A percentile compares a stretch with the other conserved stretches of the same genome.
Conservation (phyloP, 2,113 vertebrate genomes). For the Stigmatopora nigra region DNA sequence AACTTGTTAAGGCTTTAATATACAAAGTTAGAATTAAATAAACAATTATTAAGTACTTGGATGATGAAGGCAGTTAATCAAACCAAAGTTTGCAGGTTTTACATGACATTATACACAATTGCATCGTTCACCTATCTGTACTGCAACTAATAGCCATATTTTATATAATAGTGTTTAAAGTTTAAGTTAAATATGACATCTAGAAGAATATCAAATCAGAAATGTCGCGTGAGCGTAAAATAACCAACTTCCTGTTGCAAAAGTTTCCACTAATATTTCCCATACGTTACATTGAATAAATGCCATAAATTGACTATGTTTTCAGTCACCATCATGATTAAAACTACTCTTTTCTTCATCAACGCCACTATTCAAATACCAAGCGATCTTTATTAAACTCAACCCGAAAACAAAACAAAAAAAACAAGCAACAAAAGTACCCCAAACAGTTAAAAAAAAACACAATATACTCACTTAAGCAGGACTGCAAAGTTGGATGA, state of each 20-base stretch:
- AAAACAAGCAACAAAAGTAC: neutral
- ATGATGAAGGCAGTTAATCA: no score
- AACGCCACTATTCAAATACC: neutral
- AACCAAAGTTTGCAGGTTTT: neutral
- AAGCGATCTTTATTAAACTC: neutral
- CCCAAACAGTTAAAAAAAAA: neutral
- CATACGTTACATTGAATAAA: neutral
- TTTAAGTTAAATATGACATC: neutral
- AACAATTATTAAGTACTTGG: neutral
- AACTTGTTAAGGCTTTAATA: no score
- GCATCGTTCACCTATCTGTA: neutral
- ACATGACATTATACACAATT: neutral
- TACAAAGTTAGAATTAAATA: no score
- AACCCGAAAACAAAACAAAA: neutral
- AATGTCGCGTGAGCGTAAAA: neutral
- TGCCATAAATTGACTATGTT: neutral
- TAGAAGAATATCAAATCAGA: no score
- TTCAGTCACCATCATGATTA: neutral
- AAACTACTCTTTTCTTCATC: neutral
- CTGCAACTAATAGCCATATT: neutral
- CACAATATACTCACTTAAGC: slow-evolving; percentile 56
- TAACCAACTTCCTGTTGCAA: neutral
- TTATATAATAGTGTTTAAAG: neutral
- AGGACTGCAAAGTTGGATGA: slow-evolving; percentile 46
- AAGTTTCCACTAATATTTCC: neutral